Evolutionary conservation across 2,113 vertebrate genomes (phyloP).

Genomic region (Scortum barcoo): DNA sequence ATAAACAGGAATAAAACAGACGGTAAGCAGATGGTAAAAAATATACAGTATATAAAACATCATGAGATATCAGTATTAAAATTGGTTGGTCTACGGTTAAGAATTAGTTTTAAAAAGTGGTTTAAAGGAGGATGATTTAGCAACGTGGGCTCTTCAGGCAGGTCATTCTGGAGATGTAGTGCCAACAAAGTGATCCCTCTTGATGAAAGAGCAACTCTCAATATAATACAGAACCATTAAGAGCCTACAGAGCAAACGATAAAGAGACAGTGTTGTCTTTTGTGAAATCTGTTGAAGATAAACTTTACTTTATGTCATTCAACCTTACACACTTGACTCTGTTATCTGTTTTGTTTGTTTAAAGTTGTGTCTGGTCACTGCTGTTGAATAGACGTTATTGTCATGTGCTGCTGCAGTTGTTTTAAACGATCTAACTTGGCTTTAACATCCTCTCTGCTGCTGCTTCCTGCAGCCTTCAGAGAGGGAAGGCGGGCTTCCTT

Average conservation of each 20-base stretch:
- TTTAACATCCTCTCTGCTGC: background rate
- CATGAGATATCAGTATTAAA: too few species aligned
- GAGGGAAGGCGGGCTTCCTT: slow-evolving; percentile 95
- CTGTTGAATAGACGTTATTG: background rate
- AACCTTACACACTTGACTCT: background rate
- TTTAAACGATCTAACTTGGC: too few species aligned
- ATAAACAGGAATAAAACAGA: background rate
- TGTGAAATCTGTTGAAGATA: background rate
- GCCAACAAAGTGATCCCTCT: too few species aligned
- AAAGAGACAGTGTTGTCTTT: background rate
- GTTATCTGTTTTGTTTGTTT: background rate
- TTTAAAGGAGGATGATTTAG: too few species aligned
- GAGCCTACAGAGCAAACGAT: too few species aligned
- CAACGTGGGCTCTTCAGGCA: too few species aligned
- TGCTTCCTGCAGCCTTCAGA: slow-evolving; percentile 89
- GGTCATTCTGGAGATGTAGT: too few species aligned
- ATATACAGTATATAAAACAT: background rate
- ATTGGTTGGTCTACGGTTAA: too few species aligned
- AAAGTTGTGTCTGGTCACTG: background rate
- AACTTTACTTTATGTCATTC: background rate
- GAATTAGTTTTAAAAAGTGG: too few species aligned
- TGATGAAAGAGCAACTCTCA: too few species aligned
- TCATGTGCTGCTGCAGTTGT: background rate
- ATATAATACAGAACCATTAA: too few species aligned
- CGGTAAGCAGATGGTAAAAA: background rate